Conservation (phyloP, 2,113 vertebrate genomes). For the Rhabdomys dilectus region DNA sequence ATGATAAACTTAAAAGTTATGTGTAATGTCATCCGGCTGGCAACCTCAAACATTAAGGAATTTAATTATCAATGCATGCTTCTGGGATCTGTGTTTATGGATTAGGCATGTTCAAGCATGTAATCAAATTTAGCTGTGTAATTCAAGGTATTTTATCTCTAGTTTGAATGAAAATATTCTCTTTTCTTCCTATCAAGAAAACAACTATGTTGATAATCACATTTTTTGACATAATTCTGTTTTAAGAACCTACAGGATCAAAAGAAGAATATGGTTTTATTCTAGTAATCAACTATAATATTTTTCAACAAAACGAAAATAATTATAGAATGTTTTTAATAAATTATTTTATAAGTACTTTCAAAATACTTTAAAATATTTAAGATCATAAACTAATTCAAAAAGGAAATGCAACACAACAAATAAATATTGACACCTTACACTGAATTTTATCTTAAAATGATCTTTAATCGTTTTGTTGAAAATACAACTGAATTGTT, state of each 20-base stretch:
- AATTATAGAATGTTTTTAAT: not conserved
- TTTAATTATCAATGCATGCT: not conserved
- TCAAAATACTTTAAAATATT: not conserved
- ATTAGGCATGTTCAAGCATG: not conserved
- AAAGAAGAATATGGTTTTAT: not conserved
- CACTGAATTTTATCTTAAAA: not conserved
- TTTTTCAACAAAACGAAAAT: not conserved
- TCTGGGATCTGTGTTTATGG: not conserved
- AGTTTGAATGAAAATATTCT: not conserved
- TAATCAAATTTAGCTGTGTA: not conserved
- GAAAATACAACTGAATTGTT: not conserved
- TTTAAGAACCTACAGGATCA: not conserved
- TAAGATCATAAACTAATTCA: not conserved
- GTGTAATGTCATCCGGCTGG: not conserved
- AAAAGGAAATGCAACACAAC: not conserved
- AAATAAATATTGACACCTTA: not conserved
- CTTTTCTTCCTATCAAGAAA: slow-evolving; percentile 20
- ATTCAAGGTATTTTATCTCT: not conserved
- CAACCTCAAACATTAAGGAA: not conserved
- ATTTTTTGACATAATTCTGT: slow-evolving; percentile 8
- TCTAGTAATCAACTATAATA: not conserved
- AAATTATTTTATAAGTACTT: not conserved
- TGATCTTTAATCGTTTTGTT: not conserved
- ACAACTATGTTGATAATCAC: not conserved
- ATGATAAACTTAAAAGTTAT: slow-evolving; percentile 21